Percentiles rank a stretch among this genome's conserved stretches.
These are phyloP conservation scores for Montipora capitata DNA, from an alignment of 92 coral and sea anemone genomes.

Conservation along the genomic window DNA sequence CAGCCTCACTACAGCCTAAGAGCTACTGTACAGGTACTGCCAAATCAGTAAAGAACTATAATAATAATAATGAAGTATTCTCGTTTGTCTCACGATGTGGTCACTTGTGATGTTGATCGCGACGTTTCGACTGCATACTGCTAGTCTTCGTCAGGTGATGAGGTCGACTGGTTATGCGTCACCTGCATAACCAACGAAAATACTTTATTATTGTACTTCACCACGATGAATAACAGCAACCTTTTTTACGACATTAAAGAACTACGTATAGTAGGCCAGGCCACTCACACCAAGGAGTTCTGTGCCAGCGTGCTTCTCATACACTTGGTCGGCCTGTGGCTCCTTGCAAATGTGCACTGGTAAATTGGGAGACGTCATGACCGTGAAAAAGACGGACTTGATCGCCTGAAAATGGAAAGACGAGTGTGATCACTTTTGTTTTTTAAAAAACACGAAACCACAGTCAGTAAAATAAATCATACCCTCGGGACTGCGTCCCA, in stretches of 20 bases:
- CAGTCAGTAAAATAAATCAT: neutral
- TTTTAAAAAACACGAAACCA: neutral
- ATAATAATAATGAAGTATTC: too few relatives aligned
- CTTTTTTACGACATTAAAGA: neutral
- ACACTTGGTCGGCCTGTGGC: conserved; percentile 82
- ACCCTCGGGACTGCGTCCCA: conserved; percentile 56
- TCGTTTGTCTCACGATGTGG: too few relatives aligned
- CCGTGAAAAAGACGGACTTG: conserved; percentile 93
- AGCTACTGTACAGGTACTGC: too few relatives aligned
- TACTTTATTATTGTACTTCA: too few relatives aligned
- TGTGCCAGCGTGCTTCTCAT: conserved; percentile 85
- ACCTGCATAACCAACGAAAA: too few relatives aligned
- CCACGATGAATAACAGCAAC: neutral
- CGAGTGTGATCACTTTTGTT: neutral
- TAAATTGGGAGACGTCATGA: conserved; percentile 91
- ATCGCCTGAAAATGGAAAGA: conserved; percentile 74
- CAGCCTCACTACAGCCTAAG: too few relatives aligned
- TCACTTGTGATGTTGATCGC: too few relatives aligned
- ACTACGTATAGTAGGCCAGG: neutral
- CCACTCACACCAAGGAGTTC: conserved; percentile 84
- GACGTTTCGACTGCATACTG: too few relatives aligned
- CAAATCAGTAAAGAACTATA: too few relatives aligned
- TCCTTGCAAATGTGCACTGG: conserved; percentile 89
- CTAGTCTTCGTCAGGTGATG: too few relatives aligned
- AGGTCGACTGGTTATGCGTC: too few relatives aligned